These are phyloP conservation scores for Pseudomyrmex sp. DNA, from an alignment of 1,140 invertebrate species.

Conservation along the genomic window DNA sequence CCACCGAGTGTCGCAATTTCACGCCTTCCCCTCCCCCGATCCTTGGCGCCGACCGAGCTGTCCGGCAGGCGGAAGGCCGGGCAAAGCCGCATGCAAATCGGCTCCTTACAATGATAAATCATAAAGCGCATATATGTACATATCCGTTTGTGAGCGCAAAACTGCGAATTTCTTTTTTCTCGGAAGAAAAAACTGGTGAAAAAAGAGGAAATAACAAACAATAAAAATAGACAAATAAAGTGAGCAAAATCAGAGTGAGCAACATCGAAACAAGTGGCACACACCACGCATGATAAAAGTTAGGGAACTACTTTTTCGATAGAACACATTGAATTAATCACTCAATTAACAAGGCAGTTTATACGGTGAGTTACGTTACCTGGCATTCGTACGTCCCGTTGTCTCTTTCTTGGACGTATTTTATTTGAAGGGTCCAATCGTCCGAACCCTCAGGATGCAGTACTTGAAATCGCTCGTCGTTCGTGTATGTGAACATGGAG, in stretches of 20 bases:
- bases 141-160: too few relatives aligned
- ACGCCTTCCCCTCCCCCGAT: too few relatives aligned
- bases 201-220: not conserved
- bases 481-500: slow-evolving; percentile 95
- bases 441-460: slow-evolving; percentile 90
- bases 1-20: too few relatives aligned
- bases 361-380: slow-evolving; percentile 86
- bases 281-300: not conserved
- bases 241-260: not conserved
- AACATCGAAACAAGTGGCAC: not conserved
- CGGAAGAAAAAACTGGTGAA: not conserved
- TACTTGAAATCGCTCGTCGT: slow-evolving; percentile 95
- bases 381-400: slow-evolving; percentile 98
- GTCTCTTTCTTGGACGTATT: slow-evolving; percentile 95
- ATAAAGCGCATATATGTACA: too few relatives aligned
- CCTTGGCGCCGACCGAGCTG: too few relatives aligned
- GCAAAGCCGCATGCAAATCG: too few relatives aligned
- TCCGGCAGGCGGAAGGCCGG: too few relatives aligned
- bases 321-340: slow-evolving; percentile 31
- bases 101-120: not conserved
- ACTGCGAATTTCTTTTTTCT: too few relatives aligned
- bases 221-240: not conserved
- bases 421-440: slow-evolving; percentile 97
- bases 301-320: not conserved
- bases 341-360: not conserved